phyloP scores from a whole-genome alignment of 1,140 invertebrate species.

The Eurytemora carolleeae region DNA sequence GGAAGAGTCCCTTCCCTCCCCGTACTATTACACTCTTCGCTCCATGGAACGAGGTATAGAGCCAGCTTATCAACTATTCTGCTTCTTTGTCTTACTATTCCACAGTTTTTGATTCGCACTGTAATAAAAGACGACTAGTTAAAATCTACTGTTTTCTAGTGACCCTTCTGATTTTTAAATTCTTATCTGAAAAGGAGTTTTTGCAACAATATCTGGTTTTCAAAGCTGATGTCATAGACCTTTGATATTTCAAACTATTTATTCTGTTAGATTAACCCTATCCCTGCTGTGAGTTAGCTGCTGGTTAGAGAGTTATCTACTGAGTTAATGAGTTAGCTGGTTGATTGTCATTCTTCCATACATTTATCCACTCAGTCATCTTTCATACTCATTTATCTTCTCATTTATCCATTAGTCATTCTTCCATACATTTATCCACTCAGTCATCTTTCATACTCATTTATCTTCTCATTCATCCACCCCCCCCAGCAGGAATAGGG shows the following conservation, averaged over 20 bases:
- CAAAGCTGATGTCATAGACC: too few relatives aligned
- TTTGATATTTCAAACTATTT: too few relatives aligned
- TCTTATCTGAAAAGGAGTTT: too few relatives aligned
- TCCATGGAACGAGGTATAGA: conserved; percentile 88
- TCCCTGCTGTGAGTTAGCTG: neutral
- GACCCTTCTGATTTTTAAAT: too few relatives aligned
- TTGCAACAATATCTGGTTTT: too few relatives aligned
- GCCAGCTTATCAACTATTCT: too few relatives aligned
- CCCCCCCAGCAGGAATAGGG: conserved; percentile 46
- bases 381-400: conserved; percentile 1
- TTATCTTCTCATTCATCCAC: neutral
- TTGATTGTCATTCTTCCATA: neutral
- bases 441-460: neutral
- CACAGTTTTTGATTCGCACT: too few relatives aligned
- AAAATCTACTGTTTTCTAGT: too few relatives aligned
- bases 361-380: neutral
- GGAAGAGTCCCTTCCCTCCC: conserved; percentile 69
- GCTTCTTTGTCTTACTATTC: too few relatives aligned
- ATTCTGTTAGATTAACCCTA: too few relatives aligned
- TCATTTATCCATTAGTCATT: neutral
- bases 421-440: neutral
- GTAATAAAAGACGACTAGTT: too few relatives aligned
- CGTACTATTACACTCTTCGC: conserved; percentile 78
- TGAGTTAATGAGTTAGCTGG: neutral
- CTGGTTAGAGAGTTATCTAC: too few relatives aligned